Conservation (phyloP, 2,888 invertebrate genomes). For the Polylopha cassiicola region DNA sequence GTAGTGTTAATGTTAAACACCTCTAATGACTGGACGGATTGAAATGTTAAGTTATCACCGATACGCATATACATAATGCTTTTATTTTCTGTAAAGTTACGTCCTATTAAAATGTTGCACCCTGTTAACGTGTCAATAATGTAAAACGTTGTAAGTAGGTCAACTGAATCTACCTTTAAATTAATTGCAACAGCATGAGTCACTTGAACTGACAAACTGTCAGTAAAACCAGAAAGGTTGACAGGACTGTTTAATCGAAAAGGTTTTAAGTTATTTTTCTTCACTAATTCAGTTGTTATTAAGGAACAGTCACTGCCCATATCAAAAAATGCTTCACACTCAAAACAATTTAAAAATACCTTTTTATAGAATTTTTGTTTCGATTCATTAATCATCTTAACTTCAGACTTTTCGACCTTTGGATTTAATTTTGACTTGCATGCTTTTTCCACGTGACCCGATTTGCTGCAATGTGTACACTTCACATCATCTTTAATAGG, state of each 20-base stretch:
- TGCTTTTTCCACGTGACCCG: constrained; percentile 26
- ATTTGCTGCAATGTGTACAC: constrained; percentile 26
- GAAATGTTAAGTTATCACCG: constrained; percentile 21
- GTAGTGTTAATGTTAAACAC: neutral
- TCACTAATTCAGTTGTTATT: constrained; percentile 18
- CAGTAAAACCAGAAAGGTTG: constrained; percentile 21
- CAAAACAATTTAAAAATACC: constrained; percentile 14
- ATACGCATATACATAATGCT: constrained; percentile 24
- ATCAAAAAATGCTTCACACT: constrained; percentile 24
- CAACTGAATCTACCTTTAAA: constrained; percentile 22
- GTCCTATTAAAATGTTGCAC: constrained; percentile 23
- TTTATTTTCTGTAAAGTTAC: constrained; percentile 27
- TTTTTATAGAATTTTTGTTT: constrained; percentile 26
- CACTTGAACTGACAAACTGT: constrained; percentile 9
- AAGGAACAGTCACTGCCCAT: constrained; percentile 28
- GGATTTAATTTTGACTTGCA: constrained; percentile 23
- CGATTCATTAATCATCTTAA: constrained; percentile 21
- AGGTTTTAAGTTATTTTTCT: constrained; percentile 6
- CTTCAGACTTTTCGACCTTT: constrained; percentile 27
- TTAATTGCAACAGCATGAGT: constrained; percentile 7
- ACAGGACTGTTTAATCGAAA: constrained; percentile 15
- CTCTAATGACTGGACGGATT: constrained; percentile 1
- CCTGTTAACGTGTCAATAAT: constrained; percentile 16
- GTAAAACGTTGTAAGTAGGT: constrained; percentile 15
- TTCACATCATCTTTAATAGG: constrained; percentile 18